phyloP scores from a whole-genome alignment of 1,140 invertebrate species.

The Plectrocnemia conspersa region DNA sequence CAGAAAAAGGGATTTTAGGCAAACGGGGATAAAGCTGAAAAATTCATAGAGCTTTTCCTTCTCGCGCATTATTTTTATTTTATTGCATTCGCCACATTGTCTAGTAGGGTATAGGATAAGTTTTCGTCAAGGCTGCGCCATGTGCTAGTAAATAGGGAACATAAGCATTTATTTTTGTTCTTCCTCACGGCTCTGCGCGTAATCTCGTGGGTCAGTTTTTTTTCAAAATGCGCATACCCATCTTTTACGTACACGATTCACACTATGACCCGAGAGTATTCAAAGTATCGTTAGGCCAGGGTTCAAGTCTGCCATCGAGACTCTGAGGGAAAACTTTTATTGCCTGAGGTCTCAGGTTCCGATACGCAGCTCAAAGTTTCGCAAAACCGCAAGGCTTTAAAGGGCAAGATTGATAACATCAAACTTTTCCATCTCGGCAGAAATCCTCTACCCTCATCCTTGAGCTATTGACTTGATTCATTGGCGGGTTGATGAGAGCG shows the following conservation, averaged over 20 bases:
- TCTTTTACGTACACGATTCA: background rate
- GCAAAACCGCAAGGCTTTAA: slow-evolving; percentile 20
- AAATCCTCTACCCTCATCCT: slow-evolving; percentile 7
- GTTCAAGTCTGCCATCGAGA: slow-evolving; percentile 1
- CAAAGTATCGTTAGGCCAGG: background rate
- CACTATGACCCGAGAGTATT: background rate
- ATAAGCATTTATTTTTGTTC: no score
- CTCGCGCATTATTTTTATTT: no score
- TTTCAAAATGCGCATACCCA: background rate
- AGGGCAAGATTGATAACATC: slow-evolving; percentile 21
- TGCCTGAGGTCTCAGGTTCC: slow-evolving; percentile 16
- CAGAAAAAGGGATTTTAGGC: background rate
- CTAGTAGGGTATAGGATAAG: no score
- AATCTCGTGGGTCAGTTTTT: background rate
- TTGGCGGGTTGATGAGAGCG: slow-evolving; percentile 4
- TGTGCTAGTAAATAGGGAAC: no score
- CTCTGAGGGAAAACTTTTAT: slow-evolving; percentile 15
- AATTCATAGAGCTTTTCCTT: no score
- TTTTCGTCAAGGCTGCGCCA: no score
- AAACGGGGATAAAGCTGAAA: background rate
- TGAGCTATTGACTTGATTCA: background rate
- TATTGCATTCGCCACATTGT: no score
- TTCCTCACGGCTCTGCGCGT: no score
- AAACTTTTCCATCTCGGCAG: slow-evolving; percentile 9
- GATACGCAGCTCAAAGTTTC: slow-evolving; percentile 13